phyloP scores from a whole-genome alignment of 2,797 vertebrate genomes.

The Cyclopterus lumpus region DNA sequence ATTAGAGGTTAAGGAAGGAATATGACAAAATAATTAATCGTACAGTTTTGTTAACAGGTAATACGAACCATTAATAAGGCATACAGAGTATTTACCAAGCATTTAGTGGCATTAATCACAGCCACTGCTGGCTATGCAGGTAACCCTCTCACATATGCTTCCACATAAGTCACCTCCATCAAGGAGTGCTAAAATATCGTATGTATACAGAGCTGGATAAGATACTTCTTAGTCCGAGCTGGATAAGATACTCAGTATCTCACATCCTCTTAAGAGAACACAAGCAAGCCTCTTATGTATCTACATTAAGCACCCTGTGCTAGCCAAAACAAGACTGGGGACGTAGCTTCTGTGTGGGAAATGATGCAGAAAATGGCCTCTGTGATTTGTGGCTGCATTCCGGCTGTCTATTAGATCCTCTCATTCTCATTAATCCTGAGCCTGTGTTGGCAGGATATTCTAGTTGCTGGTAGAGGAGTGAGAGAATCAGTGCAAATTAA shows the following conservation, averaged over 20 bases:
- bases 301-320: constrained; percentile 7
- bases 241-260: constrained; percentile 16
- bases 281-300: constrained; percentile 20
- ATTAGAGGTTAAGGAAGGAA: constrained; percentile 9
- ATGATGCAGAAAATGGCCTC: constrained; percentile 62
- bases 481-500: constrained; percentile 30
- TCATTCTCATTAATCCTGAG: constrained; percentile 50
- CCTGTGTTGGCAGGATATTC: constrained; percentile 27
- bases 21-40: background rate
- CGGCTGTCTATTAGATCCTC: constrained; percentile 37
- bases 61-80: constrained; percentile 18
- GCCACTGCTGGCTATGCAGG: constrained; percentile 6
- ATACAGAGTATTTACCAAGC: background rate
- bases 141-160: background rate
- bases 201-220: constrained; percentile 9
- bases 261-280: constrained; percentile 32
- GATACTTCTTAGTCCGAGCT: background rate
- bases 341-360: constrained; percentile 38
- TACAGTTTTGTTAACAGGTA: constrained; percentile 17
- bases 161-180: constrained; percentile 12
- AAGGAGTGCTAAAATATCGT: constrained; percentile 9
- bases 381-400: constrained; percentile 56
- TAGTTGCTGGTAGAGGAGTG: constrained; percentile 29
- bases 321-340: constrained; percentile 35
- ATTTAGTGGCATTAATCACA: constrained; percentile 14